Evolutionary conservation across 2,113 vertebrate genomes (phyloP).

Genomic region (Sciurus niger): DNA sequence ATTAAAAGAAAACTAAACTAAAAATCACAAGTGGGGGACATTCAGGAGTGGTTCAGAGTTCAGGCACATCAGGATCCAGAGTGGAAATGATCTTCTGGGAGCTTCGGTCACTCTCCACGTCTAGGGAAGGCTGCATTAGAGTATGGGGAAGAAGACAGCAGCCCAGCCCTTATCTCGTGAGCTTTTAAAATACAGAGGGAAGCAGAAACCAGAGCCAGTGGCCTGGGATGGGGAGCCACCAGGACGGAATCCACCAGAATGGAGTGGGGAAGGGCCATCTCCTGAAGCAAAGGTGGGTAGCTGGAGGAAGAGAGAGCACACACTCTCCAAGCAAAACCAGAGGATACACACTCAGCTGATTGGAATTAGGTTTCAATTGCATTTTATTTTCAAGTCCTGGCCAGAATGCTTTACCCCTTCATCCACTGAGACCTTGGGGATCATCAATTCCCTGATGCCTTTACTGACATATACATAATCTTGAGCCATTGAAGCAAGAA

Average conservation of each 20-base stretch:
- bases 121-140: not conserved
- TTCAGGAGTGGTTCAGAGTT: not conserved
- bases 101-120: accelerated
- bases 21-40: not conserved
- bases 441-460: not conserved
- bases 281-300: not conserved
- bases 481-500: not conserved
- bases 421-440: not conserved
- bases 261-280: not conserved
- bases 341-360: too few relatives aligned
- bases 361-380: not conserved
- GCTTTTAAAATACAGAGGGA: not conserved
- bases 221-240: not conserved
- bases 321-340: not conserved
- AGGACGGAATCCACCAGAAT: not conserved
- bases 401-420: not conserved
- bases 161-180: not conserved
- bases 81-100: not conserved
- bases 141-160: not conserved
- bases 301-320: not conserved
- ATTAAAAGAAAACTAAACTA: not conserved
- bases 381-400: not conserved
- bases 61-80: not conserved
- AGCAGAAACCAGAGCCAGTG: not conserved
- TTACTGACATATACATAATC: not conserved